Base-by-base conservation (phyloP, 2,113 vertebrate genomes). In the Phyllostomus discolor region DNA sequence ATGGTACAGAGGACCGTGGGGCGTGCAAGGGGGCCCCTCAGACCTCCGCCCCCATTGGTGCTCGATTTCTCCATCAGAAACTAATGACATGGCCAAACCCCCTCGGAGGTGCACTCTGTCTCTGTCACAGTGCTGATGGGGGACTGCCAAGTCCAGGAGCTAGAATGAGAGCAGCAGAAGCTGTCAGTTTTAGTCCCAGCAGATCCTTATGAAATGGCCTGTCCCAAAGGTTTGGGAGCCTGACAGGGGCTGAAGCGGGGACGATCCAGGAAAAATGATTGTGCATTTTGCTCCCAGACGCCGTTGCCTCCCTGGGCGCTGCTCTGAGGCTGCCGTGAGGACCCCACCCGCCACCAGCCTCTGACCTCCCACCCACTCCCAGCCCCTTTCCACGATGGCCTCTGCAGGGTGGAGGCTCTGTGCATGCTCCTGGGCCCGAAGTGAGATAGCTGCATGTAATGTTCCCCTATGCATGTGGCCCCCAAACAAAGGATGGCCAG, bases 11-110 rank as follows among this genome's bases (percentile, higher is more conserved):
- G 38, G 59, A 48, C 59, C 89, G 87, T 54, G 20, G 86, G 82
- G 88, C 9, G 2, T n/a, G 26, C 4, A 22, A 26, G 83, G 75
- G 80, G 41, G 28, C 67, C 38, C 4, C 83, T 16, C 54, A 33
- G n/a, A 15, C 28, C 28, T 22, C 22, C 16, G 17, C 31, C 88
- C 33, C 33, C 2, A 9, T 14, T 22, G 5, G 17, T 54, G 73
- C 88, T 48, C 3, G 10, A 7, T 90, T 86, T 83, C 73, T 90
- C 85, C 50, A 75, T 83, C 85, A 82, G 88, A 95, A 91, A 62
- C 73, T 64, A 69, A 43, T 6, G 17, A 41, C 16, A 10, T 1
- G 8, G 76, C 67, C 69, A 5, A 4, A 4, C 5, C 59, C 80
- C 72, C 14, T 12, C 2, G 2, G 19, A 88, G 66, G 67, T 4